These are phyloP conservation scores for Orthosia cruda DNA, from an alignment of 2,888 invertebrate species.

Conservation along the genomic window DNA sequence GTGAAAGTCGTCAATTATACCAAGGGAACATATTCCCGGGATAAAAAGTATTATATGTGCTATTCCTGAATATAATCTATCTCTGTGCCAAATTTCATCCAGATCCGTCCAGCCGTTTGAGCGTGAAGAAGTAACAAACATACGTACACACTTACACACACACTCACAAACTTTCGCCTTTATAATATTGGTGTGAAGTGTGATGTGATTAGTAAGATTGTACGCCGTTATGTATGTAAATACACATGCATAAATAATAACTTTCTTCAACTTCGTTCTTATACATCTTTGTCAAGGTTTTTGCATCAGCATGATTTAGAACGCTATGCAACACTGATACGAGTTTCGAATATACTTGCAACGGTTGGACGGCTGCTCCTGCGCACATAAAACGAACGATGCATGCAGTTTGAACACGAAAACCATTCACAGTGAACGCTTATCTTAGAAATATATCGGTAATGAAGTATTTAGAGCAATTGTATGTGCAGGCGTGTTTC, in stretches of 20 bases:
- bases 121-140: no score
- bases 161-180: no score
- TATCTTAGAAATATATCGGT: conserved; percentile 68
- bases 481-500: conserved; percentile 40
- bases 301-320: conserved; percentile 63
- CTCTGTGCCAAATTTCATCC: no score
- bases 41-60: no score
- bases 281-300: conserved; percentile 66
- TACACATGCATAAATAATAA: conserved; percentile 58
- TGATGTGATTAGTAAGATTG: not conserved
- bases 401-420: conserved; percentile 72
- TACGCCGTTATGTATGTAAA: conserved; percentile 32
- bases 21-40: no score
- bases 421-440: conserved; percentile 55
- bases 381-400: conserved; percentile 76
- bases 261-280: conserved; percentile 65
- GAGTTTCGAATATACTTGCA: conserved; percentile 70
- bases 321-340: conserved; percentile 71
- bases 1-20: no score
- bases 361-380: conserved; percentile 73
- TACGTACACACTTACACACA: no score
- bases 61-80: no score
- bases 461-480: conserved; percentile 63
- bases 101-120: no score
- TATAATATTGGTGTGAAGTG: no score